These are phyloP conservation scores for Podilymbus podiceps DNA, from an alignment of 2,113 vertebrate species.

Conservation along the genomic window DNA sequence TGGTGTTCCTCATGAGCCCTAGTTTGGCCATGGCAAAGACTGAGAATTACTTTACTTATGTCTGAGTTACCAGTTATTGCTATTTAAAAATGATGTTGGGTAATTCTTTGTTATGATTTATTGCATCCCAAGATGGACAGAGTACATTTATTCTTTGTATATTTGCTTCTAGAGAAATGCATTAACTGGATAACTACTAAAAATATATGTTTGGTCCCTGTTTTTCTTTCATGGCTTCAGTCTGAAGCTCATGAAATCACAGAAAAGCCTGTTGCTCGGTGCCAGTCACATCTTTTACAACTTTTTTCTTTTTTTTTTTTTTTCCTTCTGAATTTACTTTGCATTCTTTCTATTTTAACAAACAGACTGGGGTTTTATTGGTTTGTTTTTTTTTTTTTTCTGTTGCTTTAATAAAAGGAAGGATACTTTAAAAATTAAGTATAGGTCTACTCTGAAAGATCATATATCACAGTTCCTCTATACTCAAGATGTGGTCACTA, in stretches of 20 bases:
- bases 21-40: background rate
- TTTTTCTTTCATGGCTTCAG: background rate
- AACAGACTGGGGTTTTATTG: background rate
- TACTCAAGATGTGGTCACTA: background rate
- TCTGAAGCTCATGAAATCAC: background rate
- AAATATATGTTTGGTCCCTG: background rate
- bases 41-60: background rate
- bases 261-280: background rate
- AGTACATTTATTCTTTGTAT: background rate
- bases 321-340: background rate
- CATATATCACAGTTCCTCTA: background rate
- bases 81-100: background rate
- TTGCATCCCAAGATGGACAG: background rate
- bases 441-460: background rate
- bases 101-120: constrained; percentile 14
- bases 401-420: background rate
- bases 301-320: background rate
- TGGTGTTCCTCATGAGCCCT: background rate
- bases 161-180: background rate
- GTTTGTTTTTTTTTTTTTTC: background rate
- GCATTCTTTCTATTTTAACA: background rate
- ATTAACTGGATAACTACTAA: background rate
- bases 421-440: background rate
- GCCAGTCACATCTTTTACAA: too few relatives aligned
- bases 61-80: background rate